Evolutionary conservation across 2,113 vertebrate genomes (phyloP), one percentile per base, ranked within the genome.

Genomic region (Nannobrachium achirus): DNA sequence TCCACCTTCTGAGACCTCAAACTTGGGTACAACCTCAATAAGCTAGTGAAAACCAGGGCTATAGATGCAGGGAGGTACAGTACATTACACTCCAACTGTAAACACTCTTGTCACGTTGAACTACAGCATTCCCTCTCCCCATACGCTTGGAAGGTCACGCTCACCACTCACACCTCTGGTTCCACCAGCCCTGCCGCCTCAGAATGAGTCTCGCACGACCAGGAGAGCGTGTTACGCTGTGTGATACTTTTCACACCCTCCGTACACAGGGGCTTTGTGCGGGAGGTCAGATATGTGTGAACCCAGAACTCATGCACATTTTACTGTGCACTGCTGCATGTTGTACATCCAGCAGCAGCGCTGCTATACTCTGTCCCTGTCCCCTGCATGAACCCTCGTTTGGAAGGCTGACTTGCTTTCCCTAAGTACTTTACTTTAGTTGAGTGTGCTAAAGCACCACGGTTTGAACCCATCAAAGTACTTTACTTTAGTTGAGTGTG

Each of bases 301-400:
- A 84, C 81, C 76, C 52, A 58, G 84, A 86, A 90, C 85, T 85
- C 82, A 89, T 81, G 71, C 65, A 59, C 79, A 50, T 79, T 83
- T 78, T 82, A 72, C 69, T 85, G 78, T 71, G 66, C 55, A 19
- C 52, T 0, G 63, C 64, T 63, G 49, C 62, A 16, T 38, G 71
- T 67, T 60, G 69, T 74, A 73, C 48, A 0, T 50, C 56, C 19
- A 42, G 69, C 0, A 20, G 41, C 18, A 14, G 51, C 1, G 1
- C 13, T 11, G 16, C 33, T 44, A 33, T 33, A 55, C 56, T 57
- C 2, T 7, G 77, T 16, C 60, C 44, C 58, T 84, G 85, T 14
- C 83, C 85, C 63, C 62, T 52, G 61, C 0, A 3, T 82, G 86
- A 90, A 86, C 86, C 72, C 73, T 61, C 41, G 9, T 79, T 58